Conservation (phyloP, 1,140 invertebrate species). For the Nilaparvata lugens region DNA sequence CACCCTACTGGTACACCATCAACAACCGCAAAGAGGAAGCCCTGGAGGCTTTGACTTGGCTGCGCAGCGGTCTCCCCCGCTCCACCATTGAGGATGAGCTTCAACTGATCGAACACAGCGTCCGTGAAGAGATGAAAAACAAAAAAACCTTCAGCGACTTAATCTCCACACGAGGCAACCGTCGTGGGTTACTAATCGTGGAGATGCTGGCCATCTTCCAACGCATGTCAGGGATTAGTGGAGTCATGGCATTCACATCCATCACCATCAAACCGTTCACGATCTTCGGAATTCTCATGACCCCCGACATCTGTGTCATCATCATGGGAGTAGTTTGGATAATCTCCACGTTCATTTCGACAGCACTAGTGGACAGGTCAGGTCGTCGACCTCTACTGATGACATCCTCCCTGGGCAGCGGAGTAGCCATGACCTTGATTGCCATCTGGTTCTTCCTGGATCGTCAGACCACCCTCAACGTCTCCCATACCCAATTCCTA, state of each 20-base stretch:
- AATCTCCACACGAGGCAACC: conserved; percentile 35
- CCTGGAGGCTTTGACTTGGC: conserved; percentile 46
- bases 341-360: conserved; percentile 37
- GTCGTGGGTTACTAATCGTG: conserved; percentile 38
- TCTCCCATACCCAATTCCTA: conserved; percentile 31
- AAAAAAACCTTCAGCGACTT: conserved; percentile 36
- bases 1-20: conserved; percentile 57
- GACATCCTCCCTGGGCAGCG: conserved; percentile 39
- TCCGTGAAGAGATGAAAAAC: conserved; percentile 30
- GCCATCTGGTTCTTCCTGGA: conserved; percentile 38
- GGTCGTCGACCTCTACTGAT: conserved; percentile 45
- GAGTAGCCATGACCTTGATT: conserved; percentile 35
- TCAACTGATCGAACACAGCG: conserved; percentile 24
- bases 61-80: conserved; percentile 41
- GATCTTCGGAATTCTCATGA: conserved; percentile 1
- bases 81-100: conserved; percentile 20
- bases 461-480: conserved; percentile 32
- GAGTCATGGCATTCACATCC: conserved; percentile 23
- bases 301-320: conserved; percentile 20
- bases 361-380: conserved; percentile 37
- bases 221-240: conserved; percentile 23
- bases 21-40: conserved; percentile 52
- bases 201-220: conserved; percentile 33
- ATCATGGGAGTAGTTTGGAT: conserved; percentile 27
- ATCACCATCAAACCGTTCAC: conserved; percentile 29